Evolutionary conservation across 2,113 vertebrate species (phyloP).

Genomic region (Bagarius yarrelli): DNA sequence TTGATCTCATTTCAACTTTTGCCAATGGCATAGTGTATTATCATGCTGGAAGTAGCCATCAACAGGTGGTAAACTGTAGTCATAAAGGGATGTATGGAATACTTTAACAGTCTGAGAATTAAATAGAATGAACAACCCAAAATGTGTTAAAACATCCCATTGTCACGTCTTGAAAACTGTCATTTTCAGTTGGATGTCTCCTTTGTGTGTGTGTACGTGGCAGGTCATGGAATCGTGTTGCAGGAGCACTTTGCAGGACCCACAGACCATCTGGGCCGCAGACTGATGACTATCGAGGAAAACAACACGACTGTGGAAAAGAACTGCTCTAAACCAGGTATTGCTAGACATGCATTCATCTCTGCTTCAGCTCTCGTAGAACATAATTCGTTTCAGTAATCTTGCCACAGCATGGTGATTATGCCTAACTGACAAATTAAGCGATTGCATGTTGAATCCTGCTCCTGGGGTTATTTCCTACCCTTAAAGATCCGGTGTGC

Average conservation of each 20-base stretch:
- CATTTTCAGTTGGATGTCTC: background rate
- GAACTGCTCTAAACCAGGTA: slow-evolving; percentile 85
- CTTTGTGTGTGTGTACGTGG: background rate
- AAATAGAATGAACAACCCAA: too few species aligned
- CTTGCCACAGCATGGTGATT: background rate
- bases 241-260: slow-evolving; percentile 33
- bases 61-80: too few species aligned
- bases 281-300: slow-evolving; percentile 69
- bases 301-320: slow-evolving; percentile 70
- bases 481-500: slow-evolving; percentile 18
- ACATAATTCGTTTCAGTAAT: background rate
- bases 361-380: background rate
- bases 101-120: too few species aligned
- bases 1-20: background rate
- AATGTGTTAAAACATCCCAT: too few species aligned
- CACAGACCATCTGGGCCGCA: slow-evolving; percentile 71
- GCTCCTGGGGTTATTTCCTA: slow-evolving; percentile 1
- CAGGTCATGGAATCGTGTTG: slow-evolving; percentile 55
- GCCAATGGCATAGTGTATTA: too few species aligned
- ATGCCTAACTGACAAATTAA: slow-evolving; percentile 3
- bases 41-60: too few species aligned
- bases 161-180: background rate
- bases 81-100: too few species aligned
- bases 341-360: slow-evolving; percentile 5
- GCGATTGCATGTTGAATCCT: background rate